Evolutionary conservation across 1,140 invertebrate species (phyloP).

Genomic region (Cryptotermes secundus): DNA sequence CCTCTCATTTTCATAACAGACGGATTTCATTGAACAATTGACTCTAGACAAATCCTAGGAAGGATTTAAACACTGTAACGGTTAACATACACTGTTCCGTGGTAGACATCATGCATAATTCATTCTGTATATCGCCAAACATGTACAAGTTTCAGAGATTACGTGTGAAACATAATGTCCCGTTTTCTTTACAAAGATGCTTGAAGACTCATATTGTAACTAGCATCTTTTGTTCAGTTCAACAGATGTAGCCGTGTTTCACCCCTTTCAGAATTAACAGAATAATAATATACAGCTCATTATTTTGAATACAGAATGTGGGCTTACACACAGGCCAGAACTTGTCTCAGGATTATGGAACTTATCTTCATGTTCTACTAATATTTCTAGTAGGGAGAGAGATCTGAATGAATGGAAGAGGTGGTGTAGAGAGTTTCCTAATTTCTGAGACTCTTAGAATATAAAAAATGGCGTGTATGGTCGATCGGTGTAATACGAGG

Average conservation of each 20-base stretch:
- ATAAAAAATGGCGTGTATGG: neutral
- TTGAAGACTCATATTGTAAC: neutral
- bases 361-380: neutral
- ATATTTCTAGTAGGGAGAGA: neutral
- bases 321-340: neutral
- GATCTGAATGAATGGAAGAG: neutral
- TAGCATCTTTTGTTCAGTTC: neutral
- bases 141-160: neutral
- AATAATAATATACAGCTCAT: neutral
- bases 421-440: neutral
- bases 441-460: neutral
- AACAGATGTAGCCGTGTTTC: neutral
- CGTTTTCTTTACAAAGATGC: neutral
- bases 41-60: neutral
- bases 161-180: neutral
- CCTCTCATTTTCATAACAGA: neutral
- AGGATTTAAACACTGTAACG: neutral
- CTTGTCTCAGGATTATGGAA: conserved; percentile 1
- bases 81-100: neutral
- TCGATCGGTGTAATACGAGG: neutral
- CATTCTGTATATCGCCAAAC: neutral
- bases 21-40: neutral
- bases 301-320: neutral
- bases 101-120: neutral
- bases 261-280: neutral